Evolutionary conservation across 2,888 invertebrate genomes (phyloP), one percentile per base, ranked within the genome.

Genomic region (Ophion ventricosus): DNA sequence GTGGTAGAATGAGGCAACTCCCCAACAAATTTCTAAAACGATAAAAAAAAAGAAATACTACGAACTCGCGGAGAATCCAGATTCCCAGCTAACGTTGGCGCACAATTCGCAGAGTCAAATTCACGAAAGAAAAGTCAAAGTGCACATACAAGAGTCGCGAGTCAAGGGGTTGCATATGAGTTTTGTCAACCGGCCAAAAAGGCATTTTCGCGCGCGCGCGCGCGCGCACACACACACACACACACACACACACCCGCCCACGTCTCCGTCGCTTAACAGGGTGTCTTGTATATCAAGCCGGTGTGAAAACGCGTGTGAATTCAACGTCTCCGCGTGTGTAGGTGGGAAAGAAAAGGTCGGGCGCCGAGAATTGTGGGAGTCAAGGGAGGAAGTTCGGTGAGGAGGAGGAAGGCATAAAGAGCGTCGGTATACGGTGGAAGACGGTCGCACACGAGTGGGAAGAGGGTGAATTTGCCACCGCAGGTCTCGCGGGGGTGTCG

Each of bases 401-500:
- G 26, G 67, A 20, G 35, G 43, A 49, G 25, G 66, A 20, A n/a
- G 49, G 43, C 4, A 69, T 43, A 73, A 74, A 73, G 82, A 70
- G 83, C 79, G 72, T 74, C 63, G 78, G 77, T 84, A 76, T 1
- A 2, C 69, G 69, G 82, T 77, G 82, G 67, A 80, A 82, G 82
- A 80, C 82, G 76, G 76, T 74, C 66, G 69, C 69, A 56, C 63
- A 29, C 43, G 67, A 54, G 67, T 17, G 14, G 67, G 74, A 56
- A 26, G 63, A 43, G 26, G 56, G 49, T 35, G 84, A 56, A 64
- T 72, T 75, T 43, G 72, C 69, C 57, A 59, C 61, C 40, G 70
- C 64, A 26, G 64, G 64, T 35, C 54, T 56, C 72, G 73, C 80
- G 67, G 72, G 75, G 64, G 79, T 82, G 82, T 83, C 83, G 64